phyloP scores from a whole-genome alignment of 1,140 invertebrate species.

The Heliconius hewitsoni region DNA sequence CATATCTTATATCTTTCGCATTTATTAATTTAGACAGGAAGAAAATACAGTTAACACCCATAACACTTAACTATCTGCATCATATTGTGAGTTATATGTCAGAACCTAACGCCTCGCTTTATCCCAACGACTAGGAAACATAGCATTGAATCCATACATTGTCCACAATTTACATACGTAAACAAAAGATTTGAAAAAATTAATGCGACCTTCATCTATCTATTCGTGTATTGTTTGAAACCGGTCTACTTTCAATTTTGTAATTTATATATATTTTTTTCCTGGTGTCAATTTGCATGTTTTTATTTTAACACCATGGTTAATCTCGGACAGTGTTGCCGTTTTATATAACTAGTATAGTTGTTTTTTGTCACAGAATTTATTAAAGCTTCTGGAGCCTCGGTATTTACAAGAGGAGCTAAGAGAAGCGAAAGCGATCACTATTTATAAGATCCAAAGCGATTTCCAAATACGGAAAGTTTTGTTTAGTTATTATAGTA shows the following conservation, averaged over 20 bases:
- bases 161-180: not conserved
- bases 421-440: no score
- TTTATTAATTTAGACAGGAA: no score
- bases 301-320: not conserved
- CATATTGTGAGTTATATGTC: no score
- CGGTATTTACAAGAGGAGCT: no score
- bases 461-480: no score
- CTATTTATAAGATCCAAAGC: no score
- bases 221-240: not conserved
- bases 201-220: not conserved
- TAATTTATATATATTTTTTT: not conserved
- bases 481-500: no score
- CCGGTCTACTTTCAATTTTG: not conserved
- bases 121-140: no score
- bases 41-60: no score
- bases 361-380: not conserved
- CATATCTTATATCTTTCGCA: no score
- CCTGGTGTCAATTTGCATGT: not conserved
- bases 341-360: not conserved
- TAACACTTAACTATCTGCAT: no score
- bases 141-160: not conserved
- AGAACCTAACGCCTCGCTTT: no score
- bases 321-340: not conserved
- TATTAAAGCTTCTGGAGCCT: not conserved
- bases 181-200: slow-evolving; percentile 27